A percentile compares a stretch with the other conserved stretches of the same genome.
Evolutionary conservation across 2,797 vertebrate genomes (phyloP).

Genomic region (Ctenopoma multispine): DNA sequence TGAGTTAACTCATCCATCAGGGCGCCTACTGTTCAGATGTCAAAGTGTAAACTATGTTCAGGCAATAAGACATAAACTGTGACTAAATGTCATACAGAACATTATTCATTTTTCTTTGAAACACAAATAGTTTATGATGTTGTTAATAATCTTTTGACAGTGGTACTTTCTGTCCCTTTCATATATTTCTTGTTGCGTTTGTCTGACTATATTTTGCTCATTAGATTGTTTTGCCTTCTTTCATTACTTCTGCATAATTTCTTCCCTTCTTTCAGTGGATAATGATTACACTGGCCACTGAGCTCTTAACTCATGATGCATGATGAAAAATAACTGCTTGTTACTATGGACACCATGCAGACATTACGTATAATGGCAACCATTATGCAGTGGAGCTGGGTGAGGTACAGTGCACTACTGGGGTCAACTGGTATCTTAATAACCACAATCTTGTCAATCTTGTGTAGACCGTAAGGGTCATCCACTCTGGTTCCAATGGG

Average conservation of each 20-base stretch:
- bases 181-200: neutral
- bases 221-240: neutral
- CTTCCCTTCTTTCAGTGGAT: neutral
- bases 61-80: slow-evolving; percentile 20
- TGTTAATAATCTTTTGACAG: slow-evolving; percentile 19
- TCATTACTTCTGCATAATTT: neutral
- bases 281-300: neutral
- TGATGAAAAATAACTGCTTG: slow-evolving; percentile 11
- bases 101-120: neutral
- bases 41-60: slow-evolving; percentile 16
- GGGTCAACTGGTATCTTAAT: neutral
- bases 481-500: neutral
- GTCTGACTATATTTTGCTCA: neutral
- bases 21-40: neutral
- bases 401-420: neutral
- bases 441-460: neutral
- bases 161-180: neutral
- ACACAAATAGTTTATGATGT: neutral
- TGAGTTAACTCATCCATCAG: neutral
- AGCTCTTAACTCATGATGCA: slow-evolving; percentile 11
- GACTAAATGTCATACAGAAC: slow-evolving; percentile 28
- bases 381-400: neutral
- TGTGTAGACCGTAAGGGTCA: neutral
- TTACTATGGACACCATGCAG: slow-evolving; percentile 40
- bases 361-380: neutral